phyloP scores from a whole-genome alignment of 2,888 invertebrate species.

The Phyllotreta cruciferae region DNA sequence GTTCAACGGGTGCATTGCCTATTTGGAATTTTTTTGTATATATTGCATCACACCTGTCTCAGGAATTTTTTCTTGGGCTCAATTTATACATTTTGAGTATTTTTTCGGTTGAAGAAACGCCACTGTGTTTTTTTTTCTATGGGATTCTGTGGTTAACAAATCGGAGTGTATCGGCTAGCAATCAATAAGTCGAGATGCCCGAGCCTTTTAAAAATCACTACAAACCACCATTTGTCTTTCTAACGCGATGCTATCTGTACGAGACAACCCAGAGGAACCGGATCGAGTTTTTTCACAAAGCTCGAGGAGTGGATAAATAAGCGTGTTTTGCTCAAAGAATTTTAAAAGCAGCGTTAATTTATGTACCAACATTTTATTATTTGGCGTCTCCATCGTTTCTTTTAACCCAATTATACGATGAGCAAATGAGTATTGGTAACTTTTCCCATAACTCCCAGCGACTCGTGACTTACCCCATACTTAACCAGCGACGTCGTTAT shows the following conservation, averaged over 20 bases:
- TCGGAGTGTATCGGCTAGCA: constrained; percentile 47
- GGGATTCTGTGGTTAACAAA: constrained; percentile 17
- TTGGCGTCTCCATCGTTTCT: too few relatives aligned
- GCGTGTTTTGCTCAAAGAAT: too few relatives aligned
- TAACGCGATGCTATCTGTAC: constrained; percentile 51
- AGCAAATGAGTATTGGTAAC: not conserved
- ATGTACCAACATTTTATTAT: too few relatives aligned
- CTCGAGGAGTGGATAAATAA: not conserved
- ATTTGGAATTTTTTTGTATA: too few relatives aligned
- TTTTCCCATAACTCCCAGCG: constrained; percentile 13
- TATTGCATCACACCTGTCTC: too few relatives aligned
- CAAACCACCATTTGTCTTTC: constrained; percentile 55
- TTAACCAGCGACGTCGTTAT: constrained; percentile 1
- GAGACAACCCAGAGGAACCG: constrained; percentile 1
- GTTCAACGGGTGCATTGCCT: too few relatives aligned
- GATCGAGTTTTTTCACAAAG: constrained; percentile 6
- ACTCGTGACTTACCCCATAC: constrained; percentile 16
- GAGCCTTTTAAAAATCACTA: constrained; percentile 50
- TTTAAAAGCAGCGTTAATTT: too few relatives aligned
- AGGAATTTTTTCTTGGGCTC: too few relatives aligned
- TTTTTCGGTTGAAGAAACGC: too few relatives aligned
- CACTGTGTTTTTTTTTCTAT: too few relatives aligned
- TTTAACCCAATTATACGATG: too few relatives aligned
- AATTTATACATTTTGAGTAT: too few relatives aligned
- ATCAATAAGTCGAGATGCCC: constrained; percentile 53